Evolutionary conservation across 2,797 vertebrate species (phyloP).

Genomic region (Denticeps clupeoides): DNA sequence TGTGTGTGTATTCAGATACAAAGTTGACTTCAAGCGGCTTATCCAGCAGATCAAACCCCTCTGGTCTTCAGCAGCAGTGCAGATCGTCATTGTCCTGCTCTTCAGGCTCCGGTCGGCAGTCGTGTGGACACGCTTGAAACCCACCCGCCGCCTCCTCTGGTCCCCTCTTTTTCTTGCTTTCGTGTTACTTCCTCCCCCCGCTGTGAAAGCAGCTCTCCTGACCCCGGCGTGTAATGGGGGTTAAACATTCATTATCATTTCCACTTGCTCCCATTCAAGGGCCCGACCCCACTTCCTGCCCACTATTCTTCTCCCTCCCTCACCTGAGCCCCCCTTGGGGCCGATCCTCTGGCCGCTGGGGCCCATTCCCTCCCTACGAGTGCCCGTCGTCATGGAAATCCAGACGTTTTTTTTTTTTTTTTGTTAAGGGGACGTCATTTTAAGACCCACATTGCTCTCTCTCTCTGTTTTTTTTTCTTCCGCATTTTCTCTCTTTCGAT

Average conservation of each 20-base stretch:
- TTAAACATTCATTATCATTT: conserved; percentile 44
- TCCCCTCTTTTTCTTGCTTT: neutral
- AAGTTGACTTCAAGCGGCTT: neutral
- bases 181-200: neutral
- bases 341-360: too few relatives aligned
- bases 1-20: too few relatives aligned
- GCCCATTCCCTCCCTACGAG: too few relatives aligned
- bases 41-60: neutral
- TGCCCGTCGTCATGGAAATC: too few relatives aligned
- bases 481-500: neutral
- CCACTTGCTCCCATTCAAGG: conserved; percentile 37
- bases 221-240: conserved; percentile 40
- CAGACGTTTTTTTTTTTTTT: too few relatives aligned
- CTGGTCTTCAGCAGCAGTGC: neutral
- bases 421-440: too few relatives aligned
- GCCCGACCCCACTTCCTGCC: conserved; percentile 17
- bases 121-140: neutral
- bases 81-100: neutral
- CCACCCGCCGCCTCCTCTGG: too few relatives aligned
- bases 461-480: neutral
- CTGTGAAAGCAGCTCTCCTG: conserved; percentile 22
- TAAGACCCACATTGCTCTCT: too few relatives aligned
- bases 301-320: conserved; percentile 34
- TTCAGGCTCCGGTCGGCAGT: neutral
- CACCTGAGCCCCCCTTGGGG: conserved; percentile 37